Evolutionary conservation across 1,140 invertebrate genomes (phyloP).

Genomic region (Microplitis mediator): DNA sequence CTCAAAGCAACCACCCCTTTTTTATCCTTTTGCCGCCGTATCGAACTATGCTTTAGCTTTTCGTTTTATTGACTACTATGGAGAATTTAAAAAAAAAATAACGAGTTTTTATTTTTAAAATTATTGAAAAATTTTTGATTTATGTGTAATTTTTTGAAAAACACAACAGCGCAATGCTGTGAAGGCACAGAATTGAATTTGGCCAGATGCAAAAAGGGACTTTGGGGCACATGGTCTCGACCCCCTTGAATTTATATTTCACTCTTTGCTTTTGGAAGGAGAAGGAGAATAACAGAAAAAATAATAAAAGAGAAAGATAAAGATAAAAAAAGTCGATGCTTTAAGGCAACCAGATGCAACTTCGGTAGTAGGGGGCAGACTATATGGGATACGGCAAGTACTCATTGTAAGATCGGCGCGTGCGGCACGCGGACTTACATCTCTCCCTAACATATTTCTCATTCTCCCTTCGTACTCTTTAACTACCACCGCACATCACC

Average conservation of each 20-base stretch:
- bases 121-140: neutral
- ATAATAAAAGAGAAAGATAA: slow-evolving; percentile 24
- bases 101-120: neutral
- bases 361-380: slow-evolving; percentile 23
- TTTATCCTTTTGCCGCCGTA: slow-evolving; percentile 30
- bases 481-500: slow-evolving; percentile 3
- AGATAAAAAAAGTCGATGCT: slow-evolving; percentile 42
- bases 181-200: neutral
- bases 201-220: slow-evolving; percentile 1
- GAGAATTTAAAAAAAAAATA: neutral
- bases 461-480: slow-evolving; percentile 32
- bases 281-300: neutral
- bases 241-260: neutral
- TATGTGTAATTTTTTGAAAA: neutral
- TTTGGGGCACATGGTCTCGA: too few relatives aligned
- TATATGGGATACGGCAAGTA: slow-evolving; percentile 53
- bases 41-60: neutral
- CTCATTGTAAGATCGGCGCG: slow-evolving; percentile 62
- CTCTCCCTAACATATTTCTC: slow-evolving; percentile 25
- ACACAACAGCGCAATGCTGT: neutral
- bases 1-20: slow-evolving; percentile 58
- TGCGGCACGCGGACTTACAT: slow-evolving; percentile 54
- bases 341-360: slow-evolving; percentile 60
- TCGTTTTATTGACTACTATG: neutral
- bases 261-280: neutral